These are phyloP conservation scores for Helicoverpa zea DNA, from an alignment of 1,140 invertebrate species.

Conservation along the genomic window DNA sequence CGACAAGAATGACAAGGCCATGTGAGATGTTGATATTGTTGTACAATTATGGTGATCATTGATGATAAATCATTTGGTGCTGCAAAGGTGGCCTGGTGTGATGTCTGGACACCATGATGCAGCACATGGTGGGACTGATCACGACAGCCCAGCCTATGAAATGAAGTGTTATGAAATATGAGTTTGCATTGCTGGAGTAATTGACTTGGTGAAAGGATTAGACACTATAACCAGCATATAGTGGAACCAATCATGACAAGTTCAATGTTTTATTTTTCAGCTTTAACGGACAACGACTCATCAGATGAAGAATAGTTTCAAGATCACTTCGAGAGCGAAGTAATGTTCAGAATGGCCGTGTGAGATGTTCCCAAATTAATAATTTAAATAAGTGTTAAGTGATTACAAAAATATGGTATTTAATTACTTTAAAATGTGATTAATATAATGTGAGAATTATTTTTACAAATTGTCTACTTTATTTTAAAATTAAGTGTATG, in stretches of 20 bases:
- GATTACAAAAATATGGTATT: too few species aligned
- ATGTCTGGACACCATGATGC: neutral
- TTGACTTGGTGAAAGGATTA: neutral
- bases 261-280: conserved; percentile 4
- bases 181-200: conserved; percentile 2
- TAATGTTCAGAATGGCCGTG: neutral
- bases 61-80: neutral
- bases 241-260: neutral
- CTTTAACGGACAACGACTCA: neutral
- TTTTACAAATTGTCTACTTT: too few species aligned
- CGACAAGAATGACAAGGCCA: conserved; percentile 2
- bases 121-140: conserved; percentile 1
- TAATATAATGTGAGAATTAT: too few species aligned
- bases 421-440: too few species aligned
- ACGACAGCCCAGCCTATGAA: neutral
- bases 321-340: neutral
- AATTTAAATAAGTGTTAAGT: neutral
- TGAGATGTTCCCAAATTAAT: neutral
- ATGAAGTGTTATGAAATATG: conserved; percentile 1
- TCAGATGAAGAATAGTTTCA: neutral
- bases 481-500: too few species aligned
- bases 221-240: neutral
- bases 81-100: conserved; percentile 1
- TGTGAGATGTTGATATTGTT: neutral
- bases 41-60: neutral